A percentile compares a stretch with the other conserved stretches of the same genome.
These are phyloP conservation scores for Pedicia rivosa DNA, from an alignment of 2,888 invertebrate genomes.

Conservation along the genomic window DNA sequence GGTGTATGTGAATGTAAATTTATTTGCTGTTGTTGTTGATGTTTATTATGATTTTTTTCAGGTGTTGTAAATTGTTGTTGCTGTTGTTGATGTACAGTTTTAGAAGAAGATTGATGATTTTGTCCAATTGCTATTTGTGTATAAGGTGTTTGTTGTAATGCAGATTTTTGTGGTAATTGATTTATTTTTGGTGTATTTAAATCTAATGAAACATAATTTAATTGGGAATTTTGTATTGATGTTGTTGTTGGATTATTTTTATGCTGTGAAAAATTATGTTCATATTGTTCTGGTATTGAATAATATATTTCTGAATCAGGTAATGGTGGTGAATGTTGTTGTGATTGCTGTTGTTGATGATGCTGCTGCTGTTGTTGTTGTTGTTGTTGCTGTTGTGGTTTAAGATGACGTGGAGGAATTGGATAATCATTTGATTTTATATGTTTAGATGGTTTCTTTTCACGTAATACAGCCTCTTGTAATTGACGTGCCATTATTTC, in stretches of 20 bases:
- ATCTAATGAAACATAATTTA: constrained; percentile 12
- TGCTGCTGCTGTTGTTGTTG: no score
- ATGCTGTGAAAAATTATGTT: neutral
- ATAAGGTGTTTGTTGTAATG: constrained; percentile 7
- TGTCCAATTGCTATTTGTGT: constrained; percentile 7
- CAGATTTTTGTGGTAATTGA: constrained; percentile 4
- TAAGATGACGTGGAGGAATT: constrained; percentile 11
- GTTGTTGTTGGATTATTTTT: neutral
- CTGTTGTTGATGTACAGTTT: no score
- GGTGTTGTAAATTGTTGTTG: constrained; percentile 2
- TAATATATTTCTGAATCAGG: no score
- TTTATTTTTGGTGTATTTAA: constrained; percentile 6
- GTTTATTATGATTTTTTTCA: constrained; percentile 4
- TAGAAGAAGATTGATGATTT: constrained; percentile 2
- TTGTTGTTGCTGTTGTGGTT: constrained; percentile 2
- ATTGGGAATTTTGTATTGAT: constrained; percentile 5
- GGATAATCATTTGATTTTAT: constrained; percentile 6
- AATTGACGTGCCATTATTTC: constrained; percentile 35
- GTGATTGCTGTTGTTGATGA: constrained; percentile 3
- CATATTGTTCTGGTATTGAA: neutral
- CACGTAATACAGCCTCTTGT: constrained; percentile 20
- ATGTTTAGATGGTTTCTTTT: constrained; percentile 2
- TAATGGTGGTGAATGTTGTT: constrained; percentile 5
- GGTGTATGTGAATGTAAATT: constrained; percentile 13
- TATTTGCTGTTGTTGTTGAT: constrained; percentile 4